Evolutionary conservation across 92 coral and sea anemone species (phyloP).

Genomic region (Nematostella vectensis): DNA sequence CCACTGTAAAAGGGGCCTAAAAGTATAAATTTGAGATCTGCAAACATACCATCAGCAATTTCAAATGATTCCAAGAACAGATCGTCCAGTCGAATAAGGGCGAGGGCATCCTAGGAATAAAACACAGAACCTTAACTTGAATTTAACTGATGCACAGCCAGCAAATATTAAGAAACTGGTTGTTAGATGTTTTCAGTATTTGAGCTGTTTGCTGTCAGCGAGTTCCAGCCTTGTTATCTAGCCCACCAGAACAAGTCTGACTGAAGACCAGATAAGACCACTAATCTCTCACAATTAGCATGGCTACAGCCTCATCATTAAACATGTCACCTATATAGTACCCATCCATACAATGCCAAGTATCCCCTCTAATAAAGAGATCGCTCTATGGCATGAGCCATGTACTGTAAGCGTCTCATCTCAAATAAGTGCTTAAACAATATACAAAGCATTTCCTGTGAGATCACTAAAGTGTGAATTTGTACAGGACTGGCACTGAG

Average conservation of each 20-base stretch:
- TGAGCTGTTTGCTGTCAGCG: slow-evolving; percentile 87
- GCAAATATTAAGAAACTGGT: no score
- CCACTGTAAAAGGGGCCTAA: neutral
- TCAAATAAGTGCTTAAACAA: no score
- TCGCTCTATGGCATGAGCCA: no score
- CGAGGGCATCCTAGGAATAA: slow-evolving; percentile 73
- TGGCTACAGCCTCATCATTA: slow-evolving; percentile 89
- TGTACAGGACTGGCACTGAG: no score
- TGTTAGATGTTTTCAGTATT: no score
- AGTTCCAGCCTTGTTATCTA: slow-evolving; percentile 28
- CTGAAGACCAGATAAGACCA: slow-evolving; percentile 50
- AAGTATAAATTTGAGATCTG: neutral
- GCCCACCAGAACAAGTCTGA: slow-evolving; percentile 63
- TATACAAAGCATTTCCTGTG: no score
- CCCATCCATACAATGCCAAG: no score
- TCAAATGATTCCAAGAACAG: slow-evolving; percentile 90
- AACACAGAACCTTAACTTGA: neutral
- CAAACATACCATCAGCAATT: slow-evolving; percentile 72
- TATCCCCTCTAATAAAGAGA: no score
- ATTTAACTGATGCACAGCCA: neutral
- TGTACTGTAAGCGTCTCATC: no score
- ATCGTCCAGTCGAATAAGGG: slow-evolving; percentile 89
- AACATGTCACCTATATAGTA: no score
- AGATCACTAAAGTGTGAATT: no score
- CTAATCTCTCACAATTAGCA: slow-evolving; percentile 97